Conservation (phyloP, 2,113 vertebrate species). For the Thamnaconus septentrionalis region DNA sequence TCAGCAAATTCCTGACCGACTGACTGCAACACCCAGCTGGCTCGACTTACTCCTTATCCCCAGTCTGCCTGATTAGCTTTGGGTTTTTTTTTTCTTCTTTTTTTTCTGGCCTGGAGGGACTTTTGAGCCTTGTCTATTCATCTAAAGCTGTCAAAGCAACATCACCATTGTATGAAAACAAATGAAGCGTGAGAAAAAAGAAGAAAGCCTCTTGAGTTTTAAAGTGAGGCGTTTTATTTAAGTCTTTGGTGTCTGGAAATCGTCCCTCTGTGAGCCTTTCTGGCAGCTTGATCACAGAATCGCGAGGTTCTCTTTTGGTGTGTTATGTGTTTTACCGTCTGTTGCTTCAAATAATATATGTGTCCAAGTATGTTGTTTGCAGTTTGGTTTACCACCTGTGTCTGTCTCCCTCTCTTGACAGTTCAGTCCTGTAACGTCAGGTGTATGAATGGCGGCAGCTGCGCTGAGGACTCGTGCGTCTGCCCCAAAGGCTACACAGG, state of each 20-base stretch:
- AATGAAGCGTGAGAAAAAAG: constrained; percentile 4
- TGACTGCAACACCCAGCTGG: constrained; percentile 55
- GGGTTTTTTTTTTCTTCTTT: neutral
- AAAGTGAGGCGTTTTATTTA: neutral
- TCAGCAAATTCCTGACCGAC: constrained; percentile 55
- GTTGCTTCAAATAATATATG: too few species aligned
- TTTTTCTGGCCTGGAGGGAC: constrained; percentile 34
- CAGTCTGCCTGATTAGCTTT: constrained; percentile 43
- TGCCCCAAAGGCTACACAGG: constrained; percentile 89
- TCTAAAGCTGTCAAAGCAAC: constrained; percentile 29
- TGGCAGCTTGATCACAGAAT: too few species aligned
- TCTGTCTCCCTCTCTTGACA: constrained; percentile 41
- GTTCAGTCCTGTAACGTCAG: constrained; percentile 85
- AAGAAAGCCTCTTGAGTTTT: constrained; percentile 15
- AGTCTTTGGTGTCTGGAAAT: constrained; percentile 3
- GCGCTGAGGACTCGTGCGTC: constrained; percentile 82
- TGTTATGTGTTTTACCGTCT: too few species aligned
- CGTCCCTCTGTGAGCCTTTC: neutral
- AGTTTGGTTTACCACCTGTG: too few species aligned
- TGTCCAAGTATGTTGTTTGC: too few species aligned
- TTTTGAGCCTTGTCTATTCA: constrained; percentile 26
- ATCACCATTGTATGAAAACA: constrained; percentile 1
- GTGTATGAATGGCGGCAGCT: constrained; percentile 92
- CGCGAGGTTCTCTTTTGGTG: too few species aligned
- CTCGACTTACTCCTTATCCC: constrained; percentile 40